A percentile compares a stretch with the other conserved stretches of the same genome.
phyloP scores from a whole-genome alignment of 2,113 vertebrate species.

The Scomber scombrus region DNA sequence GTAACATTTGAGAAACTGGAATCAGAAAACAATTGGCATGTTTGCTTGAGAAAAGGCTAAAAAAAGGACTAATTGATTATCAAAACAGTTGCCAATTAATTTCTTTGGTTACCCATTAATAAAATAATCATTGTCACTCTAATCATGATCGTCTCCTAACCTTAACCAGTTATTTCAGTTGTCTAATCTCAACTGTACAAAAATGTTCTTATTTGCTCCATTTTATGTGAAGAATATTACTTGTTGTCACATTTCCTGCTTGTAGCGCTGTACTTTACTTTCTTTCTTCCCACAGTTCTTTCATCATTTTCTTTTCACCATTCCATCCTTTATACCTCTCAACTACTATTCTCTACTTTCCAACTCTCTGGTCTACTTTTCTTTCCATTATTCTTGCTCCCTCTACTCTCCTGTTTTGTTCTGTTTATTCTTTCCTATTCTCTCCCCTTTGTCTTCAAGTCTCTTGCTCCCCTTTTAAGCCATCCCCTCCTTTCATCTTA shows the following conservation, averaged over 20 bases:
- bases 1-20: too few relatives aligned
- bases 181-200: too few relatives aligned
- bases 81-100: too few relatives aligned
- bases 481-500: slow-evolving; percentile 51
- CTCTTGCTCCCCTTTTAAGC: slow-evolving; percentile 36
- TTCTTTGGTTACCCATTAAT: too few relatives aligned
- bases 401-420: slow-evolving; percentile 25
- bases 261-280: background rate
- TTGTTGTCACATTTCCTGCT: background rate
- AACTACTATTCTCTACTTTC: background rate
- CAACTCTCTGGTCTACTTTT: slow-evolving; percentile 29
- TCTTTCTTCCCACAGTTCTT: background rate
- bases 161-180: too few relatives aligned
- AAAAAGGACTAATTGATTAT: too few relatives aligned
- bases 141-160: too few relatives aligned
- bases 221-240: too few relatives aligned
- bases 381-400: slow-evolving; percentile 28
- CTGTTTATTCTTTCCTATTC: slow-evolving; percentile 10
- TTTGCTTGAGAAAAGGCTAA: too few relatives aligned
- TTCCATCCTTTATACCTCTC: background rate
- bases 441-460: slow-evolving; percentile 40
- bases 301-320: slow-evolving; percentile 9
- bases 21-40: too few relatives aligned
- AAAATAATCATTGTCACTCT: too few relatives aligned
- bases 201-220: too few relatives aligned